These are phyloP conservation scores for Diprion similis DNA, from an alignment of 1,140 invertebrate genomes.

Conservation along the genomic window DNA sequence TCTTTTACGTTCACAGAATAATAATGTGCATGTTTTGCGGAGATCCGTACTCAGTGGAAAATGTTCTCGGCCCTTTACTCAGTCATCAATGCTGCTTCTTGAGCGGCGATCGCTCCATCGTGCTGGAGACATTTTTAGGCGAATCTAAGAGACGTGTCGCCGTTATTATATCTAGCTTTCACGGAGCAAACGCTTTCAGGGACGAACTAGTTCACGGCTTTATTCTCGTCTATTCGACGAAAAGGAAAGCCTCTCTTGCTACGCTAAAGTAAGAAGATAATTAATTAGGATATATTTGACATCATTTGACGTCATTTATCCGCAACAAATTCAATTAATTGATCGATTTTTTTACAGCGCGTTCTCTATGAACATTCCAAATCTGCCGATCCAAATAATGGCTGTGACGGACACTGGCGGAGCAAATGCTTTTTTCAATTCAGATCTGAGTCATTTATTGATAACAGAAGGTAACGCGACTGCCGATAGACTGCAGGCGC, in stretches of 20 bases:
- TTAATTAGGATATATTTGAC: neutral
- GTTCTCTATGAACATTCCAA: constrained; percentile 93
- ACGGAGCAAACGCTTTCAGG: constrained; percentile 90
- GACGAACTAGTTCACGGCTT: constrained; percentile 96
- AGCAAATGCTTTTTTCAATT: constrained; percentile 88
- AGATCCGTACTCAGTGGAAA: constrained; percentile 91
- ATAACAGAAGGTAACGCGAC: constrained; percentile 93
- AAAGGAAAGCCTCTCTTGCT: constrained; percentile 92
- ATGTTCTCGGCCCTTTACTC: constrained; percentile 86
- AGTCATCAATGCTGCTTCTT: constrained; percentile 88
- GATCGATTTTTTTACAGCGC: constrained; percentile 69
- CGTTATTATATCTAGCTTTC: constrained; percentile 94
- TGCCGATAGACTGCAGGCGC: constrained; percentile 89
- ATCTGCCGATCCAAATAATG: constrained; percentile 93
- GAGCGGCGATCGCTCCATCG: constrained; percentile 85
- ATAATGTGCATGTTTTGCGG: constrained; percentile 98
- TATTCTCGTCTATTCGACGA: constrained; percentile 94
- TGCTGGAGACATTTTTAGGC: constrained; percentile 90
- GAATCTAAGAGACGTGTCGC: constrained; percentile 89
- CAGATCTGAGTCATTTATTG: constrained; percentile 86
- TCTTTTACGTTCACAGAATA: constrained; percentile 68
- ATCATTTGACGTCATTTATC: too few species aligned
- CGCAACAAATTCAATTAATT: constrained; percentile 1
- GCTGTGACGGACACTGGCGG: constrained; percentile 89
- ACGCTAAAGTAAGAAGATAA: constrained; percentile 81